Base-by-base conservation (phyloP, 2,888 invertebrate species). In the Apamea anceps region DNA sequence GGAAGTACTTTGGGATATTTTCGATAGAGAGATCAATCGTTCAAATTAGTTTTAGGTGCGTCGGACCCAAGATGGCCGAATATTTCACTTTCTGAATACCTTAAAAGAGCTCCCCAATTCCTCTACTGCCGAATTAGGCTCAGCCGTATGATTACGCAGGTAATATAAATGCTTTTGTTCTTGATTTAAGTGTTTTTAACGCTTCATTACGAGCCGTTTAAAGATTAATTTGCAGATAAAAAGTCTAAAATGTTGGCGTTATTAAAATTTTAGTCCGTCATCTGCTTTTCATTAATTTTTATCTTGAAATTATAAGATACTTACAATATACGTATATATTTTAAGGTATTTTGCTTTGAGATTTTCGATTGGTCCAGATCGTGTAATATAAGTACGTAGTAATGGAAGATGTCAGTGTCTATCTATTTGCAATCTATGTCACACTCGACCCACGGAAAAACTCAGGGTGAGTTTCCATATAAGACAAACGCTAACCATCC, bases 11-110 rank as follows among this genome's bases (percentile, higher is more conserved):
- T 80, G 28, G 70, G 21, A 65, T 76, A 82, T 70, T 85, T 84
- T 81, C 60, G 13, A 51, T 21, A 78, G 70, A 83, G 67, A 70
- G 82, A 81, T 82, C 68, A 80, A 51, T 70, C 79, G 75, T 80
- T 81, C 66, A 86, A 90, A 90, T 88, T 85, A 86, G 80, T 87
- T 86, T 80, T 75, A 73, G 74, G 48, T 80, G 74, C 28, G 67
- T 84, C 79, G 62, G 71, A 77, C 65, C 51, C 21, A 75, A 72
- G 66, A 71, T 67, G 57, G 63, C 70, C 6, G 72, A 79, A 78
- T 67, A 66, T 75, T 68, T 81, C 71, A 77, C 80, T 79, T 87
- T 51, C 66, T 79, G 77, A 82, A 81, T 82, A 85, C 73, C 82
- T 80, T 65, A 66, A 70, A 68, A 68, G 63, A 0, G 54, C 62